Percentiles rank a stretch among this genome's conserved stretches.
These are phyloP conservation scores for Paratilapia polleni DNA, from an alignment of 2,113 vertebrate genomes.

Conservation along the genomic window DNA sequence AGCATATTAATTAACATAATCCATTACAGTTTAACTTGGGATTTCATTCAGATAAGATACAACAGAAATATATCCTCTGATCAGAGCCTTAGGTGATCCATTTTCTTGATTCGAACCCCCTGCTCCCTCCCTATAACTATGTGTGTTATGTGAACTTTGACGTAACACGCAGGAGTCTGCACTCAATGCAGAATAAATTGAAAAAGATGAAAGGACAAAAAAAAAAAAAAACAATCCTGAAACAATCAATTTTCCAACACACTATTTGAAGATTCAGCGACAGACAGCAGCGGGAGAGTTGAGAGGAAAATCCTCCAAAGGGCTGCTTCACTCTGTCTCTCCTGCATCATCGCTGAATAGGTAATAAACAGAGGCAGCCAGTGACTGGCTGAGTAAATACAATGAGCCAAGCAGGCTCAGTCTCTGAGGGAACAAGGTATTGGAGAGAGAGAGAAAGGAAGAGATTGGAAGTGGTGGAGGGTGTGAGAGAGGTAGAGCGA, in stretches of 20 bases:
- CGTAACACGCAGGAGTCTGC: neutral
- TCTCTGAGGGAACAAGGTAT: constrained; percentile 23
- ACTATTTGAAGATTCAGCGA: constrained; percentile 45
- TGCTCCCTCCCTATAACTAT: neutral
- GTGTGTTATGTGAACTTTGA: constrained; percentile 34
- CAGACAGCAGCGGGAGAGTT: constrained; percentile 22
- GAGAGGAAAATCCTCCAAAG: constrained; percentile 34
- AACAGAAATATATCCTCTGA: constrained; percentile 4
- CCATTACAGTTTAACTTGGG: constrained; percentile 45
- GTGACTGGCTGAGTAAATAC: constrained; percentile 56
- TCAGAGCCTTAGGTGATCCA: constrained; percentile 19
- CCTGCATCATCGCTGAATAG: constrained; percentile 37
- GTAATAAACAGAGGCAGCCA: constrained; percentile 58
- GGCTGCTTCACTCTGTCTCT: constrained; percentile 24
- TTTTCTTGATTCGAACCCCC: neutral
- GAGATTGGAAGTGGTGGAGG: constrained; percentile 14
- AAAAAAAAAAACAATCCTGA: constrained; percentile 6
- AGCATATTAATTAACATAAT: constrained; percentile 64
- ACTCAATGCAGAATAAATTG: constrained; percentile 26
- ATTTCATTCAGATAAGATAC: constrained; percentile 45
- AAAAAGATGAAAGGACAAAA: constrained; percentile 19
- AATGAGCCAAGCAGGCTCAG: constrained; percentile 36
- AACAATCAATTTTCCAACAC: constrained; percentile 42
- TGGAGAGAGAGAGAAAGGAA: neutral
- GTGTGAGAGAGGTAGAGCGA: neutral